phyloP scores from a whole-genome alignment of 2,888 invertebrate genomes.

The Melanostoma mellinum region DNA sequence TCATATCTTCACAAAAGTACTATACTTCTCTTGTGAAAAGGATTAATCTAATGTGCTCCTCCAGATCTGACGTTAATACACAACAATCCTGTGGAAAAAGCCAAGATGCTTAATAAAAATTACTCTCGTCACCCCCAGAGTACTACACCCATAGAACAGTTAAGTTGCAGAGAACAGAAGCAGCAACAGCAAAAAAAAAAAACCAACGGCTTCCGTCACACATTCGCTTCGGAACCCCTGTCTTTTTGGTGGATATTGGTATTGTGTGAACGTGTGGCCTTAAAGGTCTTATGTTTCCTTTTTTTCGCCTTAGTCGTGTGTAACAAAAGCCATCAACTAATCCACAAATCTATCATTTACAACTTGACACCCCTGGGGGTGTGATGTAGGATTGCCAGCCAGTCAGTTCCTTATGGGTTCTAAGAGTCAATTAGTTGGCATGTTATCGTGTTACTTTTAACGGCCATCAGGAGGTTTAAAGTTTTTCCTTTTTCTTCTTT shows the following conservation, averaged over 20 bases:
- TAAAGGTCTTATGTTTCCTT: slow-evolving; percentile 9
- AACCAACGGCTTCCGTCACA: neutral
- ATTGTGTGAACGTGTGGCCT: slow-evolving; percentile 53
- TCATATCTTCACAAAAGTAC: slow-evolving; percentile 17
- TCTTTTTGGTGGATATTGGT: slow-evolving; percentile 2
- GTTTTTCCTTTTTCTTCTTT: too few species aligned
- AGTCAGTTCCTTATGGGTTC: neutral
- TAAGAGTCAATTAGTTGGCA: neutral
- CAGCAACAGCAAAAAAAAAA: slow-evolving; percentile 6
- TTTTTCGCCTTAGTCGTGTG: slow-evolving; percentile 30
- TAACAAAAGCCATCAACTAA: slow-evolving; percentile 67
- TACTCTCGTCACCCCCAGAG: neutral
- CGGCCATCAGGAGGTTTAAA: too few species aligned
- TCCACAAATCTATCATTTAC: slow-evolving; percentile 69
- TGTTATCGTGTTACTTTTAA: neutral
- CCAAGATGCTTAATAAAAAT: slow-evolving; percentile 30
- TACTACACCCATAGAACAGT: neutral
- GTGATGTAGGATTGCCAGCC: neutral
- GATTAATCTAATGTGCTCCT: slow-evolving; percentile 61
- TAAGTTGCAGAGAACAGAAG: neutral
- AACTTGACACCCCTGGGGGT: slow-evolving; percentile 57
- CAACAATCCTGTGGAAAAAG: slow-evolving; percentile 44
- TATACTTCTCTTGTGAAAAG: slow-evolving; percentile 49
- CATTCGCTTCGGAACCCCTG: neutral
- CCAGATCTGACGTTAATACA: slow-evolving; percentile 61